Conservation (phyloP, 2,888 invertebrate genomes). For the Helicoverpa assulta region DNA sequence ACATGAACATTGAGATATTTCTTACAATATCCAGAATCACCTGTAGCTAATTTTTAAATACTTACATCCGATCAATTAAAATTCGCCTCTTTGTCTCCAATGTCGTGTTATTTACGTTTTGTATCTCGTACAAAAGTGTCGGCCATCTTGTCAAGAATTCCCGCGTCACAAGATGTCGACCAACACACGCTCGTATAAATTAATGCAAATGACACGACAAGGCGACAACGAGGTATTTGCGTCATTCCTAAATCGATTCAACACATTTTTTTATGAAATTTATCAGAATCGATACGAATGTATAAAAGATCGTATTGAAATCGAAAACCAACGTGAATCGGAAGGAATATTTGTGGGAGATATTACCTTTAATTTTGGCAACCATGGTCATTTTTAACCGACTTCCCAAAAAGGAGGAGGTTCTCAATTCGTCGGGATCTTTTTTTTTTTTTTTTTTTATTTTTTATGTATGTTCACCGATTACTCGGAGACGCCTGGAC, state of each 20-base stretch:
- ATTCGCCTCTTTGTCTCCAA: slow-evolving; percentile 16
- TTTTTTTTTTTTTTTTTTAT: too few species aligned
- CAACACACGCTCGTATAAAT: slow-evolving; percentile 77
- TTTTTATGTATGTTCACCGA: too few species aligned
- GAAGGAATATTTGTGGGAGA: slow-evolving; percentile 38
- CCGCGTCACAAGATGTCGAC: slow-evolving; percentile 75
- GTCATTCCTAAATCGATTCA: slow-evolving; percentile 78
- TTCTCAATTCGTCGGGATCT: too few species aligned
- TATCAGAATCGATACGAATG: slow-evolving; percentile 66
- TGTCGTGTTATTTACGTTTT: slow-evolving; percentile 30
- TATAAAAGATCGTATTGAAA: slow-evolving; percentile 71
- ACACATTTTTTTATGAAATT: slow-evolving; percentile 66
- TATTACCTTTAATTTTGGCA: slow-evolving; percentile 35
- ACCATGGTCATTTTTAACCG: slow-evolving; percentile 9
- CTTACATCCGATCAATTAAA: neutral
- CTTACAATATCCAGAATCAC: neutral
- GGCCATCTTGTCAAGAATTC: slow-evolving; percentile 60
- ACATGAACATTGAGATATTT: neutral
- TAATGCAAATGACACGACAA: slow-evolving; percentile 78
- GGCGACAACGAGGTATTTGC: slow-evolving; percentile 73
- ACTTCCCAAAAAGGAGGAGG: too few species aligned
- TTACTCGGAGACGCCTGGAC: too few species aligned
- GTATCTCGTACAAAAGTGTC: slow-evolving; percentile 39
- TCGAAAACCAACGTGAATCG: slow-evolving; percentile 55
- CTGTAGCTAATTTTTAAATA: neutral